phyloP scores from a whole-genome alignment of 2,888 invertebrate species.

The Campopleginae sp. region DNA sequence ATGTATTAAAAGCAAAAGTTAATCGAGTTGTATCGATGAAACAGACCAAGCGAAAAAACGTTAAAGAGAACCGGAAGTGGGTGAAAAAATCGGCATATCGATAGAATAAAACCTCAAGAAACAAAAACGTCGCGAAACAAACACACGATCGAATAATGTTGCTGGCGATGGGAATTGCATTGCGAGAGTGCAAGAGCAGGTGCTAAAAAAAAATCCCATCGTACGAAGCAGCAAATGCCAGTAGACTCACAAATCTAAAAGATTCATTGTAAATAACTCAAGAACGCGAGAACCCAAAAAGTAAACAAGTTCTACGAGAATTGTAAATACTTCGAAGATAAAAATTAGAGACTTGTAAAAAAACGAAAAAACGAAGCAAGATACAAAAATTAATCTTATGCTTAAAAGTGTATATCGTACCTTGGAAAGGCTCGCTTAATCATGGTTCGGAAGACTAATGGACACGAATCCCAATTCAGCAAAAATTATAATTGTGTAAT shows the following conservation, averaged over 20 bases:
- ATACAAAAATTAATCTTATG: conserved; percentile 39
- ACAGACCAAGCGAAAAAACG: background rate
- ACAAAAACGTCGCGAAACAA: background rate
- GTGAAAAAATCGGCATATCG: background rate
- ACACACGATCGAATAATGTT: background rate
- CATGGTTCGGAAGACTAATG: conserved; percentile 44
- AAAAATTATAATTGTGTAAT: conserved; percentile 48
- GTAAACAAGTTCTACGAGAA: conserved; percentile 1
- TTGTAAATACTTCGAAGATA: conserved; percentile 59
- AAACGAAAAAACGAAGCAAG: conserved; percentile 26
- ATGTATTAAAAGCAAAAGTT: background rate
- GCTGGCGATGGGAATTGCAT: background rate
- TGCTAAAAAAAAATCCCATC: conserved; percentile 37
- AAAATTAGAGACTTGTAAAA: conserved; percentile 43
- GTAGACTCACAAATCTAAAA: conserved; percentile 7
- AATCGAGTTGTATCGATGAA: background rate
- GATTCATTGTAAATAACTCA: conserved; percentile 58
- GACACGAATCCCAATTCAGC: conserved; percentile 43
- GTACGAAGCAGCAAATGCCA: conserved; percentile 12
- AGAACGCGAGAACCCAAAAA: background rate
- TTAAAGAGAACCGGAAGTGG: background rate
- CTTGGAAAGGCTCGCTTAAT: conserved; percentile 41
- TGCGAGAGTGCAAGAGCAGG: conserved; percentile 41
- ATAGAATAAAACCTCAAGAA: background rate
- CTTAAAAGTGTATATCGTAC: conserved; percentile 63